Evolutionary conservation across 2,888 invertebrate species (phyloP).

Genomic region (Elegia similella): DNA sequence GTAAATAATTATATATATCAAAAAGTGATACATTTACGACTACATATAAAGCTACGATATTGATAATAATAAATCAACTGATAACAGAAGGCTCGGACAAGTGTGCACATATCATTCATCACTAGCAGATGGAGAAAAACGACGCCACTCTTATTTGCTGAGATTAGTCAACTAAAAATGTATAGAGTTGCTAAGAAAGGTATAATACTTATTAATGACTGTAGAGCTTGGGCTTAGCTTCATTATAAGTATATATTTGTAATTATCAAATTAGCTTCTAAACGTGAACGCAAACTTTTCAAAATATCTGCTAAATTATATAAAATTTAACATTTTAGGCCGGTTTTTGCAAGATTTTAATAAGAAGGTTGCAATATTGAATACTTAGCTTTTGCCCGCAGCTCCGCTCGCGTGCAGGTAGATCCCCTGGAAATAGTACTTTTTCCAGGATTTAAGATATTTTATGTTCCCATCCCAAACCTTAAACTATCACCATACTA

Average conservation of each 20-base stretch:
- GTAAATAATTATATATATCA: not conserved
- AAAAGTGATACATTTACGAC: not conserved
- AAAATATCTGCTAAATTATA: no score
- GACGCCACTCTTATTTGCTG: not conserved
- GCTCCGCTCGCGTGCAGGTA: no score
- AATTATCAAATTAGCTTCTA: not conserved
- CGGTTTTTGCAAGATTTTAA: no score
- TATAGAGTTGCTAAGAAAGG: not conserved
- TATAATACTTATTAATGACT: not conserved
- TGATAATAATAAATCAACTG: slow-evolving; percentile 7
- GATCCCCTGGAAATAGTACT: no score
- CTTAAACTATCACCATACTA: no score
- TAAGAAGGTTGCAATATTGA: no score
- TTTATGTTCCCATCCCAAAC: no score
- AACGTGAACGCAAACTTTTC: no score
- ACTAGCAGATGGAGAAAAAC: slow-evolving; percentile 5
- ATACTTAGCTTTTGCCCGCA: no score
- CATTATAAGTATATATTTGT: not conserved
- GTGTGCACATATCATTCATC: slow-evolving; percentile 3
- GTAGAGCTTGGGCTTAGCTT: not conserved
- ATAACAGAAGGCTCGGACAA: not conserved
- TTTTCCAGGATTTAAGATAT: no score
- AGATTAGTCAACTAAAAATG: not conserved
- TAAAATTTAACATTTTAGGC: no score
- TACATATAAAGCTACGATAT: not conserved